Conservation (phyloP, 1,140 invertebrate species). For the Pogonomyrmex californicus region DNA sequence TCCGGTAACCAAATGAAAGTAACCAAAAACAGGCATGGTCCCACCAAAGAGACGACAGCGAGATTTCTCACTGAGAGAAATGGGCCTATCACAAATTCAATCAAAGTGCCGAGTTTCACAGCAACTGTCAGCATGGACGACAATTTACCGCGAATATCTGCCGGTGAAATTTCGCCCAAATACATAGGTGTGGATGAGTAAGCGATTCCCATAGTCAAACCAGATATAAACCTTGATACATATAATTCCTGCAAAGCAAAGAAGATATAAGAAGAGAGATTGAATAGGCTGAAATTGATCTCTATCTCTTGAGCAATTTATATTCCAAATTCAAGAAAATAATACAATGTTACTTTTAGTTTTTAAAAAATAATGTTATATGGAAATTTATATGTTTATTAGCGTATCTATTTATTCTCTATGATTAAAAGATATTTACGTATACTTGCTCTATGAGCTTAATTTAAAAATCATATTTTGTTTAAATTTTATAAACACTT, state of each 20-base stretch:
- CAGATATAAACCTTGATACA: constrained; percentile 84
- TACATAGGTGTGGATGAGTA: constrained; percentile 89
- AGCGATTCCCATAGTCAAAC: constrained; percentile 89
- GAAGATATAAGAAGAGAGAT: neutral
- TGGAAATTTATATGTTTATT: neutral
- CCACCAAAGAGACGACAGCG: constrained; percentile 86
- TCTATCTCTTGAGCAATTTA: neutral
- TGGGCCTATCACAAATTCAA: constrained; percentile 89
- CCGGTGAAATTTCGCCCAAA: constrained; percentile 89
- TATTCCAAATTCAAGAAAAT: neutral
- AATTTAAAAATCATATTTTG: neutral
- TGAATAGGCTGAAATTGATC: neutral
- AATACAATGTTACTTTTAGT: neutral
- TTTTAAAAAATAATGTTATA: neutral
- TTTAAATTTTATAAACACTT: neutral
- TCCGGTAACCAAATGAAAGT: constrained; percentile 90
- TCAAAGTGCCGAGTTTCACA: constrained; percentile 88
- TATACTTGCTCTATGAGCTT: neutral
- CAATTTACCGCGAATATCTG: constrained; percentile 90
- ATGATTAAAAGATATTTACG: neutral
- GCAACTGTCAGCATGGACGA: constrained; percentile 88
- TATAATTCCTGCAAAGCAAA: constrained; percentile 65
- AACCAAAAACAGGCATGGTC: constrained; percentile 88
- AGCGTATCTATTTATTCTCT: neutral
- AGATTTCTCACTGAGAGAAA: constrained; percentile 87